Evolutionary conservation across 2,888 invertebrate genomes (phyloP).

Genomic region (Epiblema foenella): DNA sequence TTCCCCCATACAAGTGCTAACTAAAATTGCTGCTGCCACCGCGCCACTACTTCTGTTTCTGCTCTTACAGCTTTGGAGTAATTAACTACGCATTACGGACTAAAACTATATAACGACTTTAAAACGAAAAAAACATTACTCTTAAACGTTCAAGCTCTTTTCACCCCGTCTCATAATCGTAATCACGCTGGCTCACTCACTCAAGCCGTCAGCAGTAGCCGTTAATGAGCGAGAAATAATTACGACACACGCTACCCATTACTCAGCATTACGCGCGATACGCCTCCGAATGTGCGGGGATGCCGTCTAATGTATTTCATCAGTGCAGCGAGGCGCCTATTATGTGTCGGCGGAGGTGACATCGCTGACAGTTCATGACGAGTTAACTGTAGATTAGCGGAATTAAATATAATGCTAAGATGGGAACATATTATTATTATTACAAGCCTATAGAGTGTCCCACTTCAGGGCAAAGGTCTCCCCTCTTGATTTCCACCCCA

Average conservation of each 20-base stretch:
- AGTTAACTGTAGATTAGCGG: not conserved
- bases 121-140: not conserved
- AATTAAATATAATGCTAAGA: not conserved
- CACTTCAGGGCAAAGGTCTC: too few species aligned
- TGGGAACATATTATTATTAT: too few species aligned
- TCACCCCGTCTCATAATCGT: conserved; percentile 13
- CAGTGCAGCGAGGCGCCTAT: conserved; percentile 34
- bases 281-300: conserved; percentile 43
- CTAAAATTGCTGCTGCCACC: too few species aligned
- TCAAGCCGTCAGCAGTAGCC: conserved; percentile 45
- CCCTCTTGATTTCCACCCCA: too few species aligned
- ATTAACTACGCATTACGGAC: too few species aligned
- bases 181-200: conserved; percentile 35
- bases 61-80: too few species aligned
- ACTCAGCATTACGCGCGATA: conserved; percentile 45
- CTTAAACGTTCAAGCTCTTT: not conserved
- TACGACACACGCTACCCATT: conserved; percentile 43
- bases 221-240: conserved; percentile 52
- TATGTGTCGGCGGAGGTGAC: conserved; percentile 11
- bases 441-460: too few species aligned
- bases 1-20: too few species aligned
- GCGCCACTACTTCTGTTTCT: too few species aligned
- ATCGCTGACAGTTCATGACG: conserved; percentile 19
- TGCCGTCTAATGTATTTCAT: conserved; percentile 49
- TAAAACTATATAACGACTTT: not conserved